These are phyloP conservation scores for Iphiclides podalirius DNA, from an alignment of 2,888 invertebrate genomes.

Conservation along the genomic window DNA sequence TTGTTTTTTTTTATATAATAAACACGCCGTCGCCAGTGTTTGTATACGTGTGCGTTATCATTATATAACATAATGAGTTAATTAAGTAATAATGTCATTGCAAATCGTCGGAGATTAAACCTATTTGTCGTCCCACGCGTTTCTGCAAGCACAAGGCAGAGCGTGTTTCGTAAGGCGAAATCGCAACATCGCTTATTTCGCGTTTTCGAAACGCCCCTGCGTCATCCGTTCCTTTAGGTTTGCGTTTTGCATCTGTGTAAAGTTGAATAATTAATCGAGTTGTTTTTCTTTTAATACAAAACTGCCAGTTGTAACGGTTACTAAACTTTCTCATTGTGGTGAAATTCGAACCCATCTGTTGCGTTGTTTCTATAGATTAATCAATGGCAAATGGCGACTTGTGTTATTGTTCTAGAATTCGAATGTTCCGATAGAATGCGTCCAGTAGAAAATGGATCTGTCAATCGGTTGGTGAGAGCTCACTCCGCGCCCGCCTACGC, in stretches of 20 bases:
- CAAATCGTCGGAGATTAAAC: constrained; percentile 64
- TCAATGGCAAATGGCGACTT: no score
- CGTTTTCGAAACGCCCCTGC: constrained; percentile 77
- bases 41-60: constrained; percentile 6
- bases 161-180: constrained; percentile 74
- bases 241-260: constrained; percentile 44
- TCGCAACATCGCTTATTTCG: constrained; percentile 76
- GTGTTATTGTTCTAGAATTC: constrained; percentile 2
- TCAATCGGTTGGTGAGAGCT: constrained; percentile 24
- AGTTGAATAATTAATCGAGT: no score
- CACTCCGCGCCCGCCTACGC: constrained; percentile 39
- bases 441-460: constrained; percentile 19
- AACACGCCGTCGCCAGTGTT: neutral
- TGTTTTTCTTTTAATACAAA: no score
- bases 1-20: neutral
- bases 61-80: constrained; percentile 25
- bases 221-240: constrained; percentile 66
- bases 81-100: constrained; percentile 37
- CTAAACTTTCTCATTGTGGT: no score
- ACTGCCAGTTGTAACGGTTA: no score
- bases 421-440: neutral
- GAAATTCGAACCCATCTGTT: no score
- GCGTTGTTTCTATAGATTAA: no score
- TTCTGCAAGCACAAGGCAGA: constrained; percentile 68
- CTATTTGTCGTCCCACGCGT: constrained; percentile 75